phyloP scores from a whole-genome alignment of 2,797 vertebrate species.

The Gobionotothen gibberifrons region DNA sequence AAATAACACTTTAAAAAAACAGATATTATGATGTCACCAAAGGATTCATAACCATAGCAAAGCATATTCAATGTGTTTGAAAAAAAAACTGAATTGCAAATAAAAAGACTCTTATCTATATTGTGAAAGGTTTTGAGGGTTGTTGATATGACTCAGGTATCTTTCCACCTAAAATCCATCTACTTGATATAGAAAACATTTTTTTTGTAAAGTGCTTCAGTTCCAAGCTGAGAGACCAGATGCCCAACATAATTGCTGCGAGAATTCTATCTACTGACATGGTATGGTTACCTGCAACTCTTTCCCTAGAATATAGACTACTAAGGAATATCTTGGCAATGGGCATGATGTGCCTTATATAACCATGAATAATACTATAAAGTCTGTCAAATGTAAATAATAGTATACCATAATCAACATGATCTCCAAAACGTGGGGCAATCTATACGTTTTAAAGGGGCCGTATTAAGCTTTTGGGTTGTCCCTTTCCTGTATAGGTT shows the following conservation, averaged over 20 bases:
- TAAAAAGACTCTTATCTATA: not conserved
- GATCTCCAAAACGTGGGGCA: not conserved
- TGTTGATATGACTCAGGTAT: not conserved
- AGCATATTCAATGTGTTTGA: not conserved
- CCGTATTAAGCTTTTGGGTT: too few species aligned
- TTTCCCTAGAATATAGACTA: fast-evolving
- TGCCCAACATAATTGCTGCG: not conserved
- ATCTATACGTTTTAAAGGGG: not conserved
- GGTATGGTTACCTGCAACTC: not conserved
- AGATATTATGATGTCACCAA: not conserved
- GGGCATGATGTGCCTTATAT: too few species aligned
- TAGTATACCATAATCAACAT: not conserved
- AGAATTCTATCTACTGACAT: not conserved
- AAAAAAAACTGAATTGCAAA: not conserved
- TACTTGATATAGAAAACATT: not conserved
- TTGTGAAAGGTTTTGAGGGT: fast-evolving
- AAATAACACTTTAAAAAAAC: too few species aligned
- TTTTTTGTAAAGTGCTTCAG: not conserved
- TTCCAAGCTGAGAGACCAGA: not conserved
- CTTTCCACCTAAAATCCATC: not conserved
- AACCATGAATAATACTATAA: too few species aligned
- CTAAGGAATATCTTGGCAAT: too few species aligned
- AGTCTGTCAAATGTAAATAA: not conserved
- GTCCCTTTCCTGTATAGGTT: too few species aligned
- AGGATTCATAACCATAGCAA: fast-evolving